phyloP scores from a whole-genome alignment of 2,113 vertebrate species.

The Eulacestoma nigropectus region DNA sequence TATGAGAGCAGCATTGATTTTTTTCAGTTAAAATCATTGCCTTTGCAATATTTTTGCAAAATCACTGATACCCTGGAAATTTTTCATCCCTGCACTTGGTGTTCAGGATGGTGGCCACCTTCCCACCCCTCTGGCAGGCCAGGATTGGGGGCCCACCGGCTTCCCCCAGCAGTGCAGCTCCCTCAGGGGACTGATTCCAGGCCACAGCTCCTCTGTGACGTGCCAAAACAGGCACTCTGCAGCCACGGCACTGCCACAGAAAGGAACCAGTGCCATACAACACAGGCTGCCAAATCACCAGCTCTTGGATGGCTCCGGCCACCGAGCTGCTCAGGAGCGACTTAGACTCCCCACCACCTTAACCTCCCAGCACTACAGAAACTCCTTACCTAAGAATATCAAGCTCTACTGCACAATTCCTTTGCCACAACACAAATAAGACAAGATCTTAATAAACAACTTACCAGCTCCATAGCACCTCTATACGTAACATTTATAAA shows the following conservation, averaged over 20 bases:
- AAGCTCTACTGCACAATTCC: neutral
- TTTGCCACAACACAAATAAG: neutral
- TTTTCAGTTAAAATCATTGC: neutral
- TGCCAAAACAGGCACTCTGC: neutral
- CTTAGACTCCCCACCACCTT: neutral
- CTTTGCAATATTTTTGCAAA: neutral
- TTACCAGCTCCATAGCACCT: neutral
- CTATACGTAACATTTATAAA: neutral
- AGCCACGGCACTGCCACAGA: too few species aligned
- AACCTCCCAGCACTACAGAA: neutral
- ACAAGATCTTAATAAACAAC: neutral
- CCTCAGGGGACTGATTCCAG: fast-evolving
- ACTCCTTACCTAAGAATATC: neutral
- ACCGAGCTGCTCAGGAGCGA: neutral
- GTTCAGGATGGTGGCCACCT: too few species aligned
- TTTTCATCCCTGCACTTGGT: neutral
- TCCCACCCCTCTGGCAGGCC: neutral
- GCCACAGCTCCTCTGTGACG: neutral
- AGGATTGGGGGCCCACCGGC: too few species aligned
- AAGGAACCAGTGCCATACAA: neutral
- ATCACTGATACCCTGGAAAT: neutral
- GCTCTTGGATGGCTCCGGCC: neutral
- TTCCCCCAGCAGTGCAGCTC: too few species aligned
- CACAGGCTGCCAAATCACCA: neutral
- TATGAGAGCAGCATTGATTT: neutral